Base-by-base conservation (phyloP, 1,140 invertebrate species). In the Pentalonia nigronervosa region DNA sequence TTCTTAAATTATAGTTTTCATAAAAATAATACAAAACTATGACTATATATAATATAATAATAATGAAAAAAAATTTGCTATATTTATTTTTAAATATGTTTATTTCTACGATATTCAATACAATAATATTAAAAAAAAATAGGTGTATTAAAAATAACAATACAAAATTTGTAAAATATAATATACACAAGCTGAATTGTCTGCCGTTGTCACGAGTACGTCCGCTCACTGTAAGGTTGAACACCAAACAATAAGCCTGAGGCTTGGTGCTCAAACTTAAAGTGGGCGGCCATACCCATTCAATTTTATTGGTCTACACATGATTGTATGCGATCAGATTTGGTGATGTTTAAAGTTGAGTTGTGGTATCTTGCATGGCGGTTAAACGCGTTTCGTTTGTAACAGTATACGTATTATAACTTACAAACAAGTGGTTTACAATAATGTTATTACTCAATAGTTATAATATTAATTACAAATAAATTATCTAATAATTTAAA, bases 251-350 rank as follows among this genome's bases (percentile, higher is more conserved):
- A 94, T 94, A 95, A 96, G 96, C 94, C 60, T 96, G 96, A 96
- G 96, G 97, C 97, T 97, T 97, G 97, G 97, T 97, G 97, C 97
- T 97, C 97, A 96, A 97, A 97, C 97, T 97, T 97, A 97, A 96
- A 97, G 97, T 97, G 97, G 96, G 95, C 96, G 95, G 96, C 95
- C 45, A 47, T 83, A 53, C 47, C 36, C 47, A 36, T 47, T 67
- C 14, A 7, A 48, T 47, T 88, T 34, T 45, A n/a, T 88, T 88
- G n/a, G 87, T 50, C 34, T 23, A 9, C 20, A n/a, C 30, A 17
- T 14, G 60, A n/a, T 76, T 76, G 60, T n/a, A 14, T n/a, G 60
- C 14, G 60, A 76, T 76, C 60, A 76, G 30, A 76, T 76, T 76
- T 76, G 60, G 60, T 2, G 60, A n/a, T 76, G 60, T 17, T 53